These are phyloP conservation scores for human (Homo sapiens) DNA, from an alignment of 2,113 vertebrate genomes.

Conservation along the genomic window DNA sequence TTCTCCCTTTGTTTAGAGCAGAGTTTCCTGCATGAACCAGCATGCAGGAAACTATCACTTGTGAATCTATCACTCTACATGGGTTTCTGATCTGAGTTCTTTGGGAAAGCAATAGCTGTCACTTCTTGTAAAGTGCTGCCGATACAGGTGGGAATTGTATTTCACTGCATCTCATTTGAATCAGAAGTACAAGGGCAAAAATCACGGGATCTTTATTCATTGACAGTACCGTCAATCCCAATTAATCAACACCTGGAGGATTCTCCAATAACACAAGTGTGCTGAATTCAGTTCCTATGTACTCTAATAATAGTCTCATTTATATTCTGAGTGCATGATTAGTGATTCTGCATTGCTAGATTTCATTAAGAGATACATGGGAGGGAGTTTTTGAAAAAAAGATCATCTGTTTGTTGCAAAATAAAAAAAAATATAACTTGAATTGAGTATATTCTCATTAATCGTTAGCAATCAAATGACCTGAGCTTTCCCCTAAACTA, in stretches of 20 bases:
- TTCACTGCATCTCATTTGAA: not conserved
- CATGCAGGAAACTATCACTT: not conserved
- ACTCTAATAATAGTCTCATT: not conserved
- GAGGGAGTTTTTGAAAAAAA: not conserved
- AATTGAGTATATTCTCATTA: constrained; percentile 1
- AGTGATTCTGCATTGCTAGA: not conserved
- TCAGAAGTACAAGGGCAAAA: not conserved
- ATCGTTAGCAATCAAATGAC: not conserved
- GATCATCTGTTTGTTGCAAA: not conserved
- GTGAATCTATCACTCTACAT: not conserved
- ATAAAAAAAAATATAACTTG: not conserved
- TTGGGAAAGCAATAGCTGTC: not conserved
- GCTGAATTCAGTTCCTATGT: not conserved
- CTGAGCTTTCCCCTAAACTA: not conserved
- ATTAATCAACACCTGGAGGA: not conserved
- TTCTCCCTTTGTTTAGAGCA: not conserved
- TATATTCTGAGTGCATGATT: not conserved
- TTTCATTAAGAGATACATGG: not conserved
- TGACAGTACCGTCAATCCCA: not conserved
- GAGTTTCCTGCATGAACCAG: not conserved
- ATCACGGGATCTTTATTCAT: not conserved
- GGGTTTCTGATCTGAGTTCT: not conserved
- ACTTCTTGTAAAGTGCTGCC: not conserved
- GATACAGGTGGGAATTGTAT: not conserved
- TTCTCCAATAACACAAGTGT: not conserved